These are phyloP conservation scores for Anguilla japonica DNA, from an alignment of 2,113 vertebrate species.

Conservation along the genomic window DNA sequence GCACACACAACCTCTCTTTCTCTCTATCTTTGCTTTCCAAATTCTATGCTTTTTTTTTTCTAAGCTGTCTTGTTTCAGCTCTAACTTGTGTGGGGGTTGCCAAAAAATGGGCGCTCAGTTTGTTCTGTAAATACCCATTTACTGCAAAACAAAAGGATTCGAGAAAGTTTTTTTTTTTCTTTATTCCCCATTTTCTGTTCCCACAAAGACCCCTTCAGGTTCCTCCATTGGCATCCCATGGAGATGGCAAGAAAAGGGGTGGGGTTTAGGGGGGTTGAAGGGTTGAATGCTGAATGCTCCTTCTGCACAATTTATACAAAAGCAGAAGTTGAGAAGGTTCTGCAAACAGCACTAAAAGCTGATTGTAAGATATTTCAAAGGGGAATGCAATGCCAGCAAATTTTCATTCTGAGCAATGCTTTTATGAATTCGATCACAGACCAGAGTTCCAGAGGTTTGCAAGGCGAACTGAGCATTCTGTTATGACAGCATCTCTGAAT, in stretches of 20 bases:
- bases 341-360: constrained; percentile 53
- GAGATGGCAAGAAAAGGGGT: constrained; percentile 50
- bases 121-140: constrained; percentile 40
- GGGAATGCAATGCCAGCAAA: constrained; percentile 29
- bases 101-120: constrained; percentile 46
- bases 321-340: constrained; percentile 51
- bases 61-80: constrained; percentile 44
- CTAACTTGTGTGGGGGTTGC: constrained; percentile 39
- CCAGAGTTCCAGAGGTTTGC: constrained; percentile 27
- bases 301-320: constrained; percentile 61
- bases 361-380: constrained; percentile 58
- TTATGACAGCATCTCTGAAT: constrained; percentile 49
- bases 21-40: constrained; percentile 19
- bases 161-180: constrained; percentile 41
- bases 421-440: constrained; percentile 49
- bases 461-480: constrained; percentile 41
- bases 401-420: constrained; percentile 46
- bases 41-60: constrained; percentile 38
- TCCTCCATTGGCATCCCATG: constrained; percentile 44
- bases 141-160: constrained; percentile 49
- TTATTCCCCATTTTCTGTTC: constrained; percentile 31
- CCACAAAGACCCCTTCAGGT: constrained; percentile 49
- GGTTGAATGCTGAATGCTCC: constrained; percentile 39
- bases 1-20: constrained; percentile 40
- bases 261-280: constrained; percentile 15